Percentiles rank a stretch among this genome's conserved stretches.
Evolutionary conservation across 2,113 vertebrate genomes (phyloP).

Genomic region (Chamaea fasciata): DNA sequence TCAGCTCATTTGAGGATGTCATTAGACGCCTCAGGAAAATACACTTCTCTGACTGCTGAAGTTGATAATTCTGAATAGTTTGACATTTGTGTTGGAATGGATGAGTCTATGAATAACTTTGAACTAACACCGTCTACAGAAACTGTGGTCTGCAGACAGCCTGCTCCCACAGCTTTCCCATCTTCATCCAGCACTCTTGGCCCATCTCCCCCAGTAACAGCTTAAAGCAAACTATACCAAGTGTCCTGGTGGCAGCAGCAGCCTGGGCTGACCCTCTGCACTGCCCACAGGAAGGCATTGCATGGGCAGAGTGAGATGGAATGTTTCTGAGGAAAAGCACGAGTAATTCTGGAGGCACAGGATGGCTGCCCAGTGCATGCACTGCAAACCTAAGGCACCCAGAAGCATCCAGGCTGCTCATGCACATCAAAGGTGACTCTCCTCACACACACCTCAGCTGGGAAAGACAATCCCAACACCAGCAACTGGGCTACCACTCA

Average conservation of each 20-base stretch:
- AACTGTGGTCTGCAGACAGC: background rate
- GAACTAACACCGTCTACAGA: background rate
- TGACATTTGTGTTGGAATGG: background rate
- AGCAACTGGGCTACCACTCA: background rate
- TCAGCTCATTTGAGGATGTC: background rate
- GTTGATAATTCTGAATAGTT: background rate
- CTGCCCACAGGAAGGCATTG: background rate
- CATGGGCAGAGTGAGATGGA: fast-evolving
- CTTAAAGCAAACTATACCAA: background rate
- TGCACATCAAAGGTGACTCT: fast-evolving
- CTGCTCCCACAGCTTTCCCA: background rate
- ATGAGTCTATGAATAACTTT: background rate
- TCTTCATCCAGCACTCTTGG: background rate
- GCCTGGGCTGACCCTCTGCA: background rate
- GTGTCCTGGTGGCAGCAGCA: background rate
- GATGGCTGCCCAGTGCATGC: fast-evolving
- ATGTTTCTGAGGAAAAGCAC: background rate
- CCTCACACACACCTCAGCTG: fast-evolving
- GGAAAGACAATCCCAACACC: background rate
- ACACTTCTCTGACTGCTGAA: background rate
- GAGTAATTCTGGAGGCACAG: background rate
- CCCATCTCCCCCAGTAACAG: background rate
- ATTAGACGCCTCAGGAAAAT: slow-evolving; percentile 16
- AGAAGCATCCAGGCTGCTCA: background rate
- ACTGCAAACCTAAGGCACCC: background rate